Evolutionary conservation across 2,113 vertebrate species (phyloP), one percentile per base, ranked within the genome.

Genomic region (Lepus americanus): DNA sequence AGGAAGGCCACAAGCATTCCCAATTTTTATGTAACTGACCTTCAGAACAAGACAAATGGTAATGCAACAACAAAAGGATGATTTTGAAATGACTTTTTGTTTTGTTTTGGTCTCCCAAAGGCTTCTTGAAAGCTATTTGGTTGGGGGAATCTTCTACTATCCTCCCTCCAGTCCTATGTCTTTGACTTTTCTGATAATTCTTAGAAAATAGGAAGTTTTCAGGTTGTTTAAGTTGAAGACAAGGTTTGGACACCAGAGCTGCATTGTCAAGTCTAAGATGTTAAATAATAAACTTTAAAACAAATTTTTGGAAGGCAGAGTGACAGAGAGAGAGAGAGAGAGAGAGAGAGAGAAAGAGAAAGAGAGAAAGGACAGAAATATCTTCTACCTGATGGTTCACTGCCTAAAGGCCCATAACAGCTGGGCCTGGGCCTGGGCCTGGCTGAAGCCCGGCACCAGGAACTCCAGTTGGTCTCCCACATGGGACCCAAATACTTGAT

Each of bases 21-120:
- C 6, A 87, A 2, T 44, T 84, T 73, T 89, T 53, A 11, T 66
- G 53, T 39, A 64, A 36, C 61, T 77, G 5, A 9, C 83, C 1
- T 76, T 82, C 90, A 59, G 33, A 92, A 87, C 44, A 84, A 72
- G 31, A 53, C 20, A 77, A 92, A 55, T 55, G 27, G 51, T n/a
- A 39, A 70, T 51, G 19, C 22, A 78, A 69, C 25, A 78, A 69
- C 29, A 86, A 44, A 90, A 51, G 14, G 44, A 39, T 20, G 70
- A n/a, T 79, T 78, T 82, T 59, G 14, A 59, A 59, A 59, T 59
- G 55, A 33, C 13, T 36, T 77, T 74, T 73, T 79, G 9, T 66
- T 55, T 77, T 80, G 27, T 77, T 49, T 64, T 82, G 1, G 25
- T 61, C 5, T 55, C 8, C 10, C 4, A 33, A 12, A 49, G 29